A percentile compares a stretch with the other conserved stretches of the same genome.
phyloP scores from a whole-genome alignment of 92 coral and sea anemone species.

The Galaxea fascicularis region DNA sequence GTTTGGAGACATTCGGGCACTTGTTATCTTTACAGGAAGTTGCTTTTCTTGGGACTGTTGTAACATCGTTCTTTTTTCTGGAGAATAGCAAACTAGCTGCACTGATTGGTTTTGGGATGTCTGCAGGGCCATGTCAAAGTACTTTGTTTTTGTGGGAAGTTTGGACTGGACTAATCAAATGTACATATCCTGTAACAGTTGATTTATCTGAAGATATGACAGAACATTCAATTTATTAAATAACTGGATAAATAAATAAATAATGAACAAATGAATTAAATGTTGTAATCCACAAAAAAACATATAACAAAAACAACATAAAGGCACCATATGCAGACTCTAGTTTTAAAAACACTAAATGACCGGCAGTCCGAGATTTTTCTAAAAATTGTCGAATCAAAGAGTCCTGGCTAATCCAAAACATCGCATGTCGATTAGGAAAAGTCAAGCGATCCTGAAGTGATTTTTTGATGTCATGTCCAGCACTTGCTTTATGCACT shows the following conservation, averaged over 20 bases:
- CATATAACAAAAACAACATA: slow-evolving; percentile 62
- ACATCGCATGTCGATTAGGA: no score
- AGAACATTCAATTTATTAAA: slow-evolving; percentile 59
- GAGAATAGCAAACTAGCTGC: slow-evolving; percentile 74
- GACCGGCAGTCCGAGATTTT: no score
- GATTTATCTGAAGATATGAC: slow-evolving; percentile 65
- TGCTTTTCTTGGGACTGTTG: slow-evolving; percentile 73
- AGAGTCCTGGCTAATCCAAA: no score
- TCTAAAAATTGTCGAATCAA: no score
- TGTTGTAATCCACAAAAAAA: slow-evolving; percentile 53
- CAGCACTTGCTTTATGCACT: no score
- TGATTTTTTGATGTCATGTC: no score
- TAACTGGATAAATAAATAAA: slow-evolving; percentile 44
- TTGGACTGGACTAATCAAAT: slow-evolving; percentile 56
- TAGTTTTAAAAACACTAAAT: no score
- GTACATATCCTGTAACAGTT: slow-evolving; percentile 52
- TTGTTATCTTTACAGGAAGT: slow-evolving; percentile 70
- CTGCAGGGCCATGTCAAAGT: slow-evolving; percentile 74
- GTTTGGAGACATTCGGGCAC: slow-evolving; percentile 57
- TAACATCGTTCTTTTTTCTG: slow-evolving; percentile 66
- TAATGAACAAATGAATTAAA: slow-evolving; percentile 48
- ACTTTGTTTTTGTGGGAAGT: slow-evolving; percentile 54
- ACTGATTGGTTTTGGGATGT: slow-evolving; percentile 66
- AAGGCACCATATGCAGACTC: slow-evolving; percentile 63
- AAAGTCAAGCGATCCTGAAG: no score